Conservation (phyloP, 2,797 vertebrate genomes). For the Crenuchus spilurus region DNA sequence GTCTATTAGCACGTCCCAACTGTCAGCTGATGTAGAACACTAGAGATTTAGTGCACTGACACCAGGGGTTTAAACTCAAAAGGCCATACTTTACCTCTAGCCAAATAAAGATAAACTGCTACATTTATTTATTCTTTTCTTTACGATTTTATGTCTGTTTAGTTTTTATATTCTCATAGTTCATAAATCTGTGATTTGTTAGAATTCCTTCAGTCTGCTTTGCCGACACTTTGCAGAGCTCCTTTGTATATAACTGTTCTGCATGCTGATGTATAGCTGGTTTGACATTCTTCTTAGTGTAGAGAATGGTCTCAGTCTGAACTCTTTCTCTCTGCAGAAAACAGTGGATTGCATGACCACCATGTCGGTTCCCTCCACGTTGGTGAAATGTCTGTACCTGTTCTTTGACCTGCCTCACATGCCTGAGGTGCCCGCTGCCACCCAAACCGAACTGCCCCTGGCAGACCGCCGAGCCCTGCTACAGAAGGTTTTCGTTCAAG, state of each 20-base stretch:
- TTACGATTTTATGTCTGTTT: background rate
- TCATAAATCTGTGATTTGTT: background rate
- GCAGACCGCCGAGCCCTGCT: conserved; percentile 90
- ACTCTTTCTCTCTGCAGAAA: conserved; percentile 79
- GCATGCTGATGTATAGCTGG: background rate
- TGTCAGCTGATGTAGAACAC: background rate
- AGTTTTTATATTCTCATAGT: background rate
- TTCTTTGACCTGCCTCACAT: conserved; percentile 99
- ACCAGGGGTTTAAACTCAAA: background rate
- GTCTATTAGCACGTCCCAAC: background rate
- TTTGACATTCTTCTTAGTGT: background rate
- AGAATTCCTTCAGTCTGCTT: background rate
- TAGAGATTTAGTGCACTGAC: background rate
- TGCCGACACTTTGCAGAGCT: background rate
- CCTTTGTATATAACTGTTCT: background rate
- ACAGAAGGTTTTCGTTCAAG: conserved; percentile 98
- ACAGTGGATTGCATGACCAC: conserved; percentile 99
- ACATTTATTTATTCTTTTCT: background rate
- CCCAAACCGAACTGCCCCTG: conserved; percentile 88
- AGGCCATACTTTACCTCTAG: background rate
- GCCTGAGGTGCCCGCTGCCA: conserved; percentile 82
- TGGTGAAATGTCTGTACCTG: conserved; percentile 98
- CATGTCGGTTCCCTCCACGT: conserved; percentile 98
- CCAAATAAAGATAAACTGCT: background rate
- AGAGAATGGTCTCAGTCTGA: background rate